Evolutionary conservation across 2,888 invertebrate species (phyloP).

Genomic region (Cryptophagus acutangulus): DNA sequence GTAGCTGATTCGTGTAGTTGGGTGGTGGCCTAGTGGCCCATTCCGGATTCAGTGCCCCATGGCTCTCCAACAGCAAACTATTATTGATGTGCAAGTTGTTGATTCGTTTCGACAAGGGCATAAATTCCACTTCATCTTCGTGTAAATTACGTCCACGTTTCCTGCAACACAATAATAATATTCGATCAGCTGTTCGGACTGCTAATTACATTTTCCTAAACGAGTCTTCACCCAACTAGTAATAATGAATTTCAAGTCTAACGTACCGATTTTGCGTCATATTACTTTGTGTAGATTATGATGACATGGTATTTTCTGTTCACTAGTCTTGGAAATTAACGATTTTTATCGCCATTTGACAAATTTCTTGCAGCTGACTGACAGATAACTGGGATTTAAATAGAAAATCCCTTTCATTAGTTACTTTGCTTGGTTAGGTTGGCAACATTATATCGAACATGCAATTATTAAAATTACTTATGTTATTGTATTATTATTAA

Average conservation of each 20-base stretch:
- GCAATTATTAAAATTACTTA: too few relatives aligned
- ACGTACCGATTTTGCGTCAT: constrained; percentile 7
- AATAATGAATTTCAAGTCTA: too few relatives aligned
- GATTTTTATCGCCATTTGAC: too few relatives aligned
- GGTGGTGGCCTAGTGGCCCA: constrained; percentile 41
- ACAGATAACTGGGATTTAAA: constrained; percentile 1
- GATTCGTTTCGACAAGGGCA: constrained; percentile 84
- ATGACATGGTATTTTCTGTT: too few relatives aligned
- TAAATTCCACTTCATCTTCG: constrained; percentile 74
- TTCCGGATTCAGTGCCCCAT: constrained; percentile 37
- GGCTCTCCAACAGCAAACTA: constrained; percentile 42
- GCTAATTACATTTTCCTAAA: too few relatives aligned
- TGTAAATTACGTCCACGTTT: constrained; percentile 66
- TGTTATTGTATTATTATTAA: too few relatives aligned
- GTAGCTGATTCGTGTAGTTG: constrained; percentile 26
- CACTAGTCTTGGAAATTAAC: too few relatives aligned
- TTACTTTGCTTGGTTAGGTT: background rate
- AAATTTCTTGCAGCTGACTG: too few relatives aligned
- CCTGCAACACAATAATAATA: too few relatives aligned
- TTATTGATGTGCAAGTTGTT: constrained; percentile 81
- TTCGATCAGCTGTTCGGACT: too few relatives aligned
- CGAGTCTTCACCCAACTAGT: too few relatives aligned
- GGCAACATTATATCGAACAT: background rate
- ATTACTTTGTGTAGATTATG: too few relatives aligned
- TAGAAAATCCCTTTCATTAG: background rate